Evolutionary conservation across 2,888 invertebrate genomes (phyloP).

Genomic region (Eupeodes luniger): DNA sequence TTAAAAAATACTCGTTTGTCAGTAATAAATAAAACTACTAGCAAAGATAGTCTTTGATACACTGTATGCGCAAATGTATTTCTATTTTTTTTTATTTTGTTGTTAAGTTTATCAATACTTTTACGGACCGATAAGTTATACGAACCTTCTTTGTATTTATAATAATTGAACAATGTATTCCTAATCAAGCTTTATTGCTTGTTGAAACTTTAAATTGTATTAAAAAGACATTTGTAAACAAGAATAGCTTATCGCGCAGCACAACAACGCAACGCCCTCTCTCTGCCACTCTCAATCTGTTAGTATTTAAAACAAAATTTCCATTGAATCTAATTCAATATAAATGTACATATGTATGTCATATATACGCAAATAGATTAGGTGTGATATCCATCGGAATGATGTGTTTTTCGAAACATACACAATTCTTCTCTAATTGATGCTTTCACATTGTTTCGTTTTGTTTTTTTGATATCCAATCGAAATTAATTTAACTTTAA

Average conservation of each 20-base stretch:
- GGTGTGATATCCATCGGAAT: slow-evolving; percentile 10
- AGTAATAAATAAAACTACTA: too few species aligned
- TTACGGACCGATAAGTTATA: too few species aligned
- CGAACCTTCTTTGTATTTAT: too few species aligned
- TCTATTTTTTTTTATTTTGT: too few species aligned
- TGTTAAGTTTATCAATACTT: too few species aligned
- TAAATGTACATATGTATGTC: background rate
- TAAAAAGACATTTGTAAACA: slow-evolving; percentile 32
- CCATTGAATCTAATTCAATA: slow-evolving; percentile 8
- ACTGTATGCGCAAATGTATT: too few species aligned
- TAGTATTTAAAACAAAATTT: slow-evolving; percentile 3
- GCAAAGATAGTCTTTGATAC: too few species aligned
- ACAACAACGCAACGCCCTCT: slow-evolving; percentile 3
- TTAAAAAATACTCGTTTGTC: too few species aligned
- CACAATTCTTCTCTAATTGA: slow-evolving; percentile 3
- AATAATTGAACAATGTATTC: background rate
- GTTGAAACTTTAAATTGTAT: slow-evolving; percentile 14
- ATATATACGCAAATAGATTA: slow-evolving; percentile 12
- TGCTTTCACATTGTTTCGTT: background rate
- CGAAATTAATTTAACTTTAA: too few species aligned
- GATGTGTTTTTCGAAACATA: background rate
- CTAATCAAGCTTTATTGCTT: slow-evolving; percentile 19
- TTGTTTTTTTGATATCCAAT: background rate
- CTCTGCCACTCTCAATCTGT: background rate
- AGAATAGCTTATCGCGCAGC: slow-evolving; percentile 14